Evolutionary conservation across 2,888 invertebrate species (phyloP), one percentile per base, ranked within the genome.

Genomic region (Xestia sexstrigata): DNA sequence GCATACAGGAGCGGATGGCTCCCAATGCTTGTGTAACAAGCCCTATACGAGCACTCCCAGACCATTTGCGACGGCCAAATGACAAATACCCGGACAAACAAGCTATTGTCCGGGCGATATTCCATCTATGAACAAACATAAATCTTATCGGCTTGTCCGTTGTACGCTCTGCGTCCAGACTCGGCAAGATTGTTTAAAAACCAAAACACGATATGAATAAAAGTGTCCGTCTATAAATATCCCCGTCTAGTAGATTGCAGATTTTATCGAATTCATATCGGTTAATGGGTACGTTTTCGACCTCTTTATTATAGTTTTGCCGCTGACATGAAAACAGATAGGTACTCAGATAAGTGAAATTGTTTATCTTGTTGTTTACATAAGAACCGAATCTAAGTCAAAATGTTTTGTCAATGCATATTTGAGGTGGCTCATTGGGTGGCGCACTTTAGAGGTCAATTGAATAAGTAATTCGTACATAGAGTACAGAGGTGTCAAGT

Each of bases 51-150:
- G 77, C 58, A 78, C 76, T 83, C 77, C 86, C 88, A 67, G 65
- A 65, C 76, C 77, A 81, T 88, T 87, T 87, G 82, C 74, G 81
- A 82, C 77, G 81, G 79, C 78, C 88, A 87, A 86, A 88, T 88
- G 91, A 91, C 89, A 90, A 91, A 92, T 89, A 85, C 74, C 76
- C 85, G 89, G 88, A 91, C 90, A 92, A 91, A 92, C 90, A 93
- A 90, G 87, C 89, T 79, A 89, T 92, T 84, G 74, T 79, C 73
- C 60, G 47, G n/a, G 66, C 73, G 66, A 74, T 90, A 87, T 89
- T 86, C 83, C 82, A 83, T 89, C 82, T 78, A 79, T 85, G 84
- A 87, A 91, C 89, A 89, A 87, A 88, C 89, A 88, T 90, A 90
- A 90, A 92, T 92, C 88, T 88, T 89, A 86, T 89, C 82, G 87